phyloP scores from a whole-genome alignment of 2,888 invertebrate genomes.

The Cataglyphis livida region DNA sequence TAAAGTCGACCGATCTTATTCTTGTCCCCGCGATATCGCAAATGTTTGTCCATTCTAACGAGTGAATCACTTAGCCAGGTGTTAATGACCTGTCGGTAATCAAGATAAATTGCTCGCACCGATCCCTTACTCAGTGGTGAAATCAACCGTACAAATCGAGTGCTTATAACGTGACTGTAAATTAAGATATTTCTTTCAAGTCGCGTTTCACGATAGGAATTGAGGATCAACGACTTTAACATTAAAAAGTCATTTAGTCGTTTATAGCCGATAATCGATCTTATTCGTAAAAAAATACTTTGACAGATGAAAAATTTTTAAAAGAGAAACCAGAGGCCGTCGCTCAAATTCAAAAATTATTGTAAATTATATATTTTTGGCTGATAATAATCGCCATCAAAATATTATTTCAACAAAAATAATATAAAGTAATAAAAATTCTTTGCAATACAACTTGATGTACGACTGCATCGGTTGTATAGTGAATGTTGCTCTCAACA shows the following conservation, averaged over 20 bases:
- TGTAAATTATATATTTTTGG: background rate
- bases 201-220: background rate
- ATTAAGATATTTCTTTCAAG: constrained; percentile 30
- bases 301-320: background rate
- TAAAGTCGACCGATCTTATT: constrained; percentile 55
- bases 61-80: constrained; percentile 54
- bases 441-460: background rate
- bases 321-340: background rate
- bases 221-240: background rate
- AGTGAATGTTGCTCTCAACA: constrained; percentile 17
- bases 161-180: constrained; percentile 23
- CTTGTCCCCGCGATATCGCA: constrained; percentile 43
- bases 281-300: background rate
- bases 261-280: constrained; percentile 7
- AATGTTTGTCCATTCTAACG: constrained; percentile 48
- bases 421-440: background rate
- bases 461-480: background rate
- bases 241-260: constrained; percentile 44
- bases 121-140: constrained; percentile 29
- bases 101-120: constrained; percentile 48
- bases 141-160: constrained; percentile 45
- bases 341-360: background rate
- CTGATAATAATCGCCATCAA: background rate
- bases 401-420: constrained; percentile 1
- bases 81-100: constrained; percentile 53